phyloP scores from a whole-genome alignment of 2,888 invertebrate species.

The Polydrusus cervinus region DNA sequence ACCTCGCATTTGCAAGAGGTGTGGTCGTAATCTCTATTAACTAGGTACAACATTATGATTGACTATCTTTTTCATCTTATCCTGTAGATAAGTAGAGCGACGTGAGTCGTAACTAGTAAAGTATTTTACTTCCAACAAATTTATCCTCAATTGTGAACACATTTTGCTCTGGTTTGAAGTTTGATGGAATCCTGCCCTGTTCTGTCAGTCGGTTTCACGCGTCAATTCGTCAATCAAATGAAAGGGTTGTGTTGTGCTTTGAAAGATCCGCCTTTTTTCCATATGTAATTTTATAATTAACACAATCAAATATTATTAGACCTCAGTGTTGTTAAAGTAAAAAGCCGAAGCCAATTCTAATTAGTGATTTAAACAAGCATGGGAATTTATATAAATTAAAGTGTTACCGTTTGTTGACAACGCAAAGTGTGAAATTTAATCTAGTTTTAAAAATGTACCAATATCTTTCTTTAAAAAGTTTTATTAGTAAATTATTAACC shows the following conservation, averaged over 20 bases:
- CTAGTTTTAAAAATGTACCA: constrained; percentile 65
- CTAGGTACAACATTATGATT: not conserved
- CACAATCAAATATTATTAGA: constrained; percentile 18
- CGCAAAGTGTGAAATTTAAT: constrained; percentile 65
- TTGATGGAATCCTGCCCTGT: constrained; percentile 18
- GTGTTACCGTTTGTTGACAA: constrained; percentile 62
- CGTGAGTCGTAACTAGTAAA: constrained; percentile 1
- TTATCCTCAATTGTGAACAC: not conserved
- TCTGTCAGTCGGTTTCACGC: constrained; percentile 23
- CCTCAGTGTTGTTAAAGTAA: constrained; percentile 10
- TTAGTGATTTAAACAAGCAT: constrained; percentile 25
- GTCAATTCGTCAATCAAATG: constrained; percentile 39
- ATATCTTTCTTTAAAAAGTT: constrained; percentile 21
- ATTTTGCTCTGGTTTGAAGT: constrained; percentile 1
- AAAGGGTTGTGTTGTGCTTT: constrained; percentile 34
- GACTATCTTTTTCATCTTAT: not conserved
- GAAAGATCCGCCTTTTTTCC: constrained; percentile 34
- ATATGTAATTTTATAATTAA: constrained; percentile 39
- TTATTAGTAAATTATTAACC: constrained; percentile 2
- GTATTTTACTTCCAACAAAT: not conserved
- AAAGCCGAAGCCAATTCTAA: constrained; percentile 11
- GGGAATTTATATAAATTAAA: constrained; percentile 30
- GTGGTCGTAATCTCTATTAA: not conserved
- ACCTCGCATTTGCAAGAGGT: not conserved
- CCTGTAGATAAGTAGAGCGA: not conserved